A percentile compares a stretch with the other conserved stretches of the same genome.
Conservation (phyloP, 2,888 invertebrate species). For the Ellobium chinense region DNA sequence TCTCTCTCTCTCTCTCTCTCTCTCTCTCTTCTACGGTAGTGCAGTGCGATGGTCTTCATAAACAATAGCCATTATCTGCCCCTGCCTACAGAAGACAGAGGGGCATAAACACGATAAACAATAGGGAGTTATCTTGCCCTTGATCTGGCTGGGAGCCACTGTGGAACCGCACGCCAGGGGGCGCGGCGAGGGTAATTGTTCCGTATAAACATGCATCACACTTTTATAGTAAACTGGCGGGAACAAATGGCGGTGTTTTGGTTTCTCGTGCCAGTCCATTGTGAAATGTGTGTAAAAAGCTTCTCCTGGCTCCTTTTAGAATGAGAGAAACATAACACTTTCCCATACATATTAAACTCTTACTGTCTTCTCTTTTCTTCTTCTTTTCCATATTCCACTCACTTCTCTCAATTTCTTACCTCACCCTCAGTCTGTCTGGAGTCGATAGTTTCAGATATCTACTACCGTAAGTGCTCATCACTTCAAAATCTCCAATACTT, state of each 20-base stretch:
- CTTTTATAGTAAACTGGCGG: conserved; percentile 1
- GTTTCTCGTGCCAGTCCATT: neutral
- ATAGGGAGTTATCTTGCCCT: neutral
- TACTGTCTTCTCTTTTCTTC: too few species aligned
- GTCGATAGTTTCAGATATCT: too few species aligned
- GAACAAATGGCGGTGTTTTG: conserved; percentile 4
- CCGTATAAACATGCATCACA: conserved; percentile 27
- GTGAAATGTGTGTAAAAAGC: neutral
- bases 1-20: neutral
- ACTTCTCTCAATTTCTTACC: too few species aligned
- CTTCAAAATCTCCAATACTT: too few species aligned
- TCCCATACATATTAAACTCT: too few species aligned
- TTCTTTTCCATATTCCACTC: too few species aligned
- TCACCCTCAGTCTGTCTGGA: too few species aligned
- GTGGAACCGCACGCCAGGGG: conserved; percentile 4
- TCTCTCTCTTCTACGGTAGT: neutral
- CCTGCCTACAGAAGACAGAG: neutral
- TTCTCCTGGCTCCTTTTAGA: neutral
- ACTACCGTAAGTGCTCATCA: too few species aligned
- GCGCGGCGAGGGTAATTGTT: conserved; percentile 2
- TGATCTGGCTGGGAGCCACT: neutral
- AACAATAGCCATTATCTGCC: conserved; percentile 27
- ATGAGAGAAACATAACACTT: too few species aligned
- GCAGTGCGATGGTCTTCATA: conserved; percentile 10
- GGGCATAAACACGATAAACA: conserved; percentile 7